These are phyloP conservation scores for Gymnothorax javanicus DNA, from an alignment of 2,797 vertebrate genomes.

Conservation along the genomic window DNA sequence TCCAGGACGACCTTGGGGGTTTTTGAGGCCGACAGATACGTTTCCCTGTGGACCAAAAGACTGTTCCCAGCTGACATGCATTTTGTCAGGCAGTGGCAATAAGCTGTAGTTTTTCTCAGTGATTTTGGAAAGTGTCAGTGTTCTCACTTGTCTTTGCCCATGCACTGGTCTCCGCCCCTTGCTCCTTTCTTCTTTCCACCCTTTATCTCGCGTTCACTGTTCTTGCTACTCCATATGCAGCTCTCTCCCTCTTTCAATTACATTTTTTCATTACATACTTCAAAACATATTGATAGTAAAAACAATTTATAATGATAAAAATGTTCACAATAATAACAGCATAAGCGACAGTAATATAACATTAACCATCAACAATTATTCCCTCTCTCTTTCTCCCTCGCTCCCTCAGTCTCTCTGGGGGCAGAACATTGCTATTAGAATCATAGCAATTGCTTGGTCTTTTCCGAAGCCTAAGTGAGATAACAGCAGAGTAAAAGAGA, in stretches of 20 bases:
- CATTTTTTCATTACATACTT: too few species aligned
- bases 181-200: background rate
- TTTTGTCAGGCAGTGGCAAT: conserved; percentile 9
- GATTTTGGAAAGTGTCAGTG: background rate
- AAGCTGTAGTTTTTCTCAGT: background rate
- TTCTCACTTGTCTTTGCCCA: background rate
- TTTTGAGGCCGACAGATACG: background rate
- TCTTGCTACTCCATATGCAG: background rate
- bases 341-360: too few species aligned
- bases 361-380: too few species aligned
- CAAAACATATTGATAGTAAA: too few species aligned
- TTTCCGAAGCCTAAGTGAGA: background rate
- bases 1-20: background rate
- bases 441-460: background rate
- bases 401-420: background rate
- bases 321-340: too few species aligned
- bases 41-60: background rate
- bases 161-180: background rate
- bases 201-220: conserved; percentile 7
- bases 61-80: background rate
- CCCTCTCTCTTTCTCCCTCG: background rate
- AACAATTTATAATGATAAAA: too few species aligned
- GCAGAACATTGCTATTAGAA: background rate
- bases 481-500: background rate
- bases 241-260: background rate